Evolutionary conservation across 2,888 invertebrate genomes (phyloP), one percentile per base, ranked within the genome.

Genomic region (Philopedon plagiatum): DNA sequence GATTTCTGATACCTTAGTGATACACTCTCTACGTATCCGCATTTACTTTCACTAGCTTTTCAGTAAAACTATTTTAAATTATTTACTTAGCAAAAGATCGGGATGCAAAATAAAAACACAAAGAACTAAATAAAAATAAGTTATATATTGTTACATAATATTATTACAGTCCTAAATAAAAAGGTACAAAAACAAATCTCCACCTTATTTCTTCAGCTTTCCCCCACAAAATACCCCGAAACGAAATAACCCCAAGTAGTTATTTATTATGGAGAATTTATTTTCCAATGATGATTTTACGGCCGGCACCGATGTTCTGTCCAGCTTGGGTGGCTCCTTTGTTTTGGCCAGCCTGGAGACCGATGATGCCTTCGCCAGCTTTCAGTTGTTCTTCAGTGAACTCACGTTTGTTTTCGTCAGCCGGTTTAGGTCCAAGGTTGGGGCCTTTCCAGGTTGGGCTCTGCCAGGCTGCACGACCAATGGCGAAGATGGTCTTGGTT

Each of bases 271-370:
- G 2, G 72, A 69, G 61, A 74, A 64, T 75, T 81, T 81, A 96
- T 91, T 96, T 96, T 89, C 95, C 95, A 84, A 96, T 89, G 83
- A 96, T 90, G 87, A 96, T 96, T 86, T 96, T 95, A 84, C 96
- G 93, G 80, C 93, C 91, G 77, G 95, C 95, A 76, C 97, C 97
- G 71, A 97, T 89, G 86, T 94, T 97, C 85, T 91, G 91, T 26
- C 98, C 98, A 26, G 96, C 92, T 87, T 97, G 97, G 73, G 94
- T 93, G 80, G 97, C 97, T 46, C 97, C 98, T 87, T 97, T 96
- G 92, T 98, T 98, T 85, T 92, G 93, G 71, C 98, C 98, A 79
- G 96, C 97, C 86, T 98, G 98, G 61, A 98, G 93, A 81, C 97
- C 97, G 81, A 98, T 94, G 81, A 96, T 89, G 78, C 92, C 91